phyloP scores from a whole-genome alignment of 2,888 invertebrate species.

The Conomelus anceps region DNA sequence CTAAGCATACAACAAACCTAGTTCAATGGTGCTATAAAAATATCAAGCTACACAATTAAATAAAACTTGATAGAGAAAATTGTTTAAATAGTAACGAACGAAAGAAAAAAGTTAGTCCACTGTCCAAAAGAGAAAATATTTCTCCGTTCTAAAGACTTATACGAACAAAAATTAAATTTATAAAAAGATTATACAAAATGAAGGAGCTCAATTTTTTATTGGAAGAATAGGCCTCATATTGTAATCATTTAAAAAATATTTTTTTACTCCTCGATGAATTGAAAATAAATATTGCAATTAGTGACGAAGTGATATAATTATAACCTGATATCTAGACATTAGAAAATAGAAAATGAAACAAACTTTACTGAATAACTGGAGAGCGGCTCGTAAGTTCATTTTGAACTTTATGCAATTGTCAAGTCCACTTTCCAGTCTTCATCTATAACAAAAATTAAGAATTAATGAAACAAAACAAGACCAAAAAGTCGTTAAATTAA shows the following conservation, averaged over 20 bases:
- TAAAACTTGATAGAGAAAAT: too few species aligned
- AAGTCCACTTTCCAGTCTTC: neutral
- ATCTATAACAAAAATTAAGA: neutral
- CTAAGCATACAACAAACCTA: too few species aligned
- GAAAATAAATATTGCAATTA: neutral
- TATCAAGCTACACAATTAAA: too few species aligned
- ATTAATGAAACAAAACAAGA: conserved; percentile 30
- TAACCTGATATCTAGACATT: neutral
- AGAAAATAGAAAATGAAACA: neutral
- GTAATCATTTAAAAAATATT: neutral
- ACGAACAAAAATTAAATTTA: too few species aligned
- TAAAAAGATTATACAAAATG: too few species aligned
- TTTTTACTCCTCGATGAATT: neutral
- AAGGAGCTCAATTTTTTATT: too few species aligned
- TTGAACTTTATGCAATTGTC: neutral
- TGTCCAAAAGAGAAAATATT: too few species aligned
- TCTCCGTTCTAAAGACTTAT: too few species aligned
- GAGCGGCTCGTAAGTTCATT: neutral
- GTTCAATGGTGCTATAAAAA: too few species aligned
- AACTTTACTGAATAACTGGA: neutral
- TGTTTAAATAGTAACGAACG: too few species aligned
- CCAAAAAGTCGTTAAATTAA: neutral
- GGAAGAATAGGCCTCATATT: neutral
- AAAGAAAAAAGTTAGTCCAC: too few species aligned
- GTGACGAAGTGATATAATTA: neutral